phyloP scores from a whole-genome alignment of 2,113 vertebrate species.

The Atrichornis clamosus region DNA sequence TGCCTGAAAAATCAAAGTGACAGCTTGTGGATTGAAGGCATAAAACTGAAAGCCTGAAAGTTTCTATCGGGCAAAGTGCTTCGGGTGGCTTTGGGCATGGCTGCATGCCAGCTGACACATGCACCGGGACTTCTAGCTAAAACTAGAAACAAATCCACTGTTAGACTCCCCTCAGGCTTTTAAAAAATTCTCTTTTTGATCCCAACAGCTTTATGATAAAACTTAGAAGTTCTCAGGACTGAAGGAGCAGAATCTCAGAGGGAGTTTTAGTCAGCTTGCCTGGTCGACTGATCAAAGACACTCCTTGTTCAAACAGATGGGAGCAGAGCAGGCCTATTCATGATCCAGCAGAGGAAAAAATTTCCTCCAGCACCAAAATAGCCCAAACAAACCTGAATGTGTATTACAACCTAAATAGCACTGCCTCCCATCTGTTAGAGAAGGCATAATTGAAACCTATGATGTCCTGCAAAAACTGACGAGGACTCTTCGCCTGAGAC shows the following conservation, averaged over 20 bases:
- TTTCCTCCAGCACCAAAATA: background rate
- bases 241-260: background rate
- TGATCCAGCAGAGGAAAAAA: background rate
- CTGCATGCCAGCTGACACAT: rapidly evolving
- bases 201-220: background rate
- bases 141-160: background rate
- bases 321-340: background rate
- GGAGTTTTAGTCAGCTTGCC: background rate
- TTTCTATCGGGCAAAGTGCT: background rate
- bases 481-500: background rate
- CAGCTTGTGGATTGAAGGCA: background rate
- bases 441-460: background rate
- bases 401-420: background rate
- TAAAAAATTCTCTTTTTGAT: background rate
- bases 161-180: background rate
- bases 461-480: background rate
- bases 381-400: background rate
- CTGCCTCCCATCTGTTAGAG: background rate
- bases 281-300: background rate
- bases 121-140: background rate
- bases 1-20: background rate
- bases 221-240: background rate
- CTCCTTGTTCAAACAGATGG: background rate
- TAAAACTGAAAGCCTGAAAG: background rate
- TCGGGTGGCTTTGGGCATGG: background rate